Evolutionary conservation across 2,888 invertebrate genomes (phyloP).

Genomic region (Clusia tigrina): DNA sequence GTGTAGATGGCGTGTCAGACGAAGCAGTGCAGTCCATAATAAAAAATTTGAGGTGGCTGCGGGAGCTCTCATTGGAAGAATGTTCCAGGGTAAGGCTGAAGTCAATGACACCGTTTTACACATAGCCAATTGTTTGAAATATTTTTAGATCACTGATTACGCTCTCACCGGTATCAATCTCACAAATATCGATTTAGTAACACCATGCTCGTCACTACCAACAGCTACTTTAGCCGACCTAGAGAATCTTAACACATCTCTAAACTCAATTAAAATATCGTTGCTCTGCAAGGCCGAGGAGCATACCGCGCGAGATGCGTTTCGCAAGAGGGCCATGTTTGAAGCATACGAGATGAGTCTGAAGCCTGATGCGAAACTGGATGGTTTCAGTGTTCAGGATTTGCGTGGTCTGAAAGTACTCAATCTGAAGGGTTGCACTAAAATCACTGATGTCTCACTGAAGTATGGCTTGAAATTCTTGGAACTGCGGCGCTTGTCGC

Average conservation of each 20-base stretch:
- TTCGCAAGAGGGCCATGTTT: conserved; percentile 71
- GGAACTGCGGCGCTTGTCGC: conserved; percentile 70
- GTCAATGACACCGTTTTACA: neutral
- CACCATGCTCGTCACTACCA: conserved; percentile 37
- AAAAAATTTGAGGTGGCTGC: conserved; percentile 69
- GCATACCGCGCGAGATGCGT: conserved; percentile 74
- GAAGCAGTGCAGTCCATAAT: conserved; percentile 74
- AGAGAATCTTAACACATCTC: conserved; percentile 35
- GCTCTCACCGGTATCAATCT: conserved; percentile 73
- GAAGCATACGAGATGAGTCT: conserved; percentile 69
- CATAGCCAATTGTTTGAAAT: neutral
- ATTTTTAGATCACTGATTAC: conserved; percentile 68
- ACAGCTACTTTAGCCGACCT: conserved; percentile 38
- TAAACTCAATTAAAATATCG: conserved; percentile 65
- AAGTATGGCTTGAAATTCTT: conserved; percentile 74
- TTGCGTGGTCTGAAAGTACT: conserved; percentile 69
- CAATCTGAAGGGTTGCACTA: conserved; percentile 74
- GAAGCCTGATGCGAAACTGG: conserved; percentile 47
- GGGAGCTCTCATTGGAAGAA: conserved; percentile 71
- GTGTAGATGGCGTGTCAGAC: conserved; percentile 77
- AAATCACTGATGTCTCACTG: conserved; percentile 76
- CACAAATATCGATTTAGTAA: conserved; percentile 39
- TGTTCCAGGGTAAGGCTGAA: conserved; percentile 65
- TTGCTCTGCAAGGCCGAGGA: conserved; percentile 74
- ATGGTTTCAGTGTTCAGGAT: conserved; percentile 67